Evolutionary conservation across 2,797 vertebrate species (phyloP).

Genomic region (Notolabrus celidotus): DNA sequence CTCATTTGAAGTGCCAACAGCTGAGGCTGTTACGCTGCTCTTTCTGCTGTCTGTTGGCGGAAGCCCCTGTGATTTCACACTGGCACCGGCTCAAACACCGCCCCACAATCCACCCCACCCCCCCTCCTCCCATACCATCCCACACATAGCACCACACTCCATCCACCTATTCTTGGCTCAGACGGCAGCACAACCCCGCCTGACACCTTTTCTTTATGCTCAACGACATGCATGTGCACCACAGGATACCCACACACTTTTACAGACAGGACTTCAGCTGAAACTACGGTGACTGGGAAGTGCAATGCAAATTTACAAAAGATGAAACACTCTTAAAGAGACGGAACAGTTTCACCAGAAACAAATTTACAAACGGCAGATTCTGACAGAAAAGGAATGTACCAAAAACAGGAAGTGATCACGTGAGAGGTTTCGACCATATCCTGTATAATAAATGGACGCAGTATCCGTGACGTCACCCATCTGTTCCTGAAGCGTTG

Average conservation of each 20-base stretch:
- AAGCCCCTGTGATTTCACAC: constrained; percentile 79
- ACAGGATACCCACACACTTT: constrained; percentile 33
- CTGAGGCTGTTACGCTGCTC: constrained; percentile 75
- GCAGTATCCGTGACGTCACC: too few species aligned
- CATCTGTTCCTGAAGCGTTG: too few species aligned
- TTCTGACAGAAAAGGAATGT: too few species aligned
- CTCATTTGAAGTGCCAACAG: constrained; percentile 85
- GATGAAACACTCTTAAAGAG: too few species aligned
- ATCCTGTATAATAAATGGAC: too few species aligned
- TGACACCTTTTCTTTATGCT: constrained; percentile 51
- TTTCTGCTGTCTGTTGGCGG: constrained; percentile 71
- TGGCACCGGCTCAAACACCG: constrained; percentile 79
- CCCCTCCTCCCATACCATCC: constrained; percentile 53
- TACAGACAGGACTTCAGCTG: constrained; percentile 30
- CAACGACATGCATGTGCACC: constrained; percentile 40
- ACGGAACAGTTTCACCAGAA: too few species aligned
- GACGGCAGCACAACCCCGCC: constrained; percentile 48
- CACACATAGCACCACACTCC: constrained; percentile 63
- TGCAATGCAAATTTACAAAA: too few species aligned
- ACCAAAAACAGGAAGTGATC: too few species aligned
- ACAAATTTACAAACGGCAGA: too few species aligned
- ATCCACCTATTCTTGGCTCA: constrained; percentile 70
- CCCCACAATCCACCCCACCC: constrained; percentile 58
- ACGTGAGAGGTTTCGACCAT: too few species aligned
- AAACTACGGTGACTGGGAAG: too few species aligned